These are phyloP conservation scores for Melanotaenia duboulayi DNA, from an alignment of 2,113 vertebrate genomes.

Conservation along the genomic window DNA sequence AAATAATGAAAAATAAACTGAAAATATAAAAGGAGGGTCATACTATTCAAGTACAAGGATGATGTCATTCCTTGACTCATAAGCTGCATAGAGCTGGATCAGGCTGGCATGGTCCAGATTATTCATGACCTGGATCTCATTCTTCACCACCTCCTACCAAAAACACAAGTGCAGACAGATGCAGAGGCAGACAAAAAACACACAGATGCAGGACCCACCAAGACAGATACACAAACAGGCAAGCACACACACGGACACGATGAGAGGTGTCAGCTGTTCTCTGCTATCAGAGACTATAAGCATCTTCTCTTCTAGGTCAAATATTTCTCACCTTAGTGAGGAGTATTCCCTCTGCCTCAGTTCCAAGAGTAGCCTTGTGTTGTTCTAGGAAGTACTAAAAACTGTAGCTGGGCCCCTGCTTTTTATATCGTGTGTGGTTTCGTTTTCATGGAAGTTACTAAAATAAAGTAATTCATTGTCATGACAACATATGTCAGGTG, in stretches of 20 bases:
- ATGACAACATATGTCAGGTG: background rate
- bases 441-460: conserved; percentile 14
- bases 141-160: conserved; percentile 93
- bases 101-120: conserved; percentile 94
- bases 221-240: conserved; percentile 12
- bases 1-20: conserved; percentile 9
- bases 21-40: conserved; percentile 78
- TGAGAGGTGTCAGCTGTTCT: conserved; percentile 71
- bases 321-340: conserved; percentile 68
- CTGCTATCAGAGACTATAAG: conserved; percentile 64
- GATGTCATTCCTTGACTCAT: conserved; percentile 94
- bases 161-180: conserved; percentile 55
- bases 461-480: conserved; percentile 19
- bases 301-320: conserved; percentile 70
- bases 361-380: conserved; percentile 56
- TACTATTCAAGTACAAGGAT: conserved; percentile 98
- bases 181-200: conserved; percentile 18
- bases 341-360: conserved; percentile 62
- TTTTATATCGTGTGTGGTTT: conserved; percentile 51
- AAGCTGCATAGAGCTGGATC: conserved; percentile 97
- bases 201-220: conserved; percentile 1
- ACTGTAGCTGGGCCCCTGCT: conserved; percentile 28
- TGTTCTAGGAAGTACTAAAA: conserved; percentile 33
- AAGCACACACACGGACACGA: conserved; percentile 30
- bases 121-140: conserved; percentile 98